Conservation (phyloP, 2,797 vertebrate species). For the Chaunax sp. region DNA sequence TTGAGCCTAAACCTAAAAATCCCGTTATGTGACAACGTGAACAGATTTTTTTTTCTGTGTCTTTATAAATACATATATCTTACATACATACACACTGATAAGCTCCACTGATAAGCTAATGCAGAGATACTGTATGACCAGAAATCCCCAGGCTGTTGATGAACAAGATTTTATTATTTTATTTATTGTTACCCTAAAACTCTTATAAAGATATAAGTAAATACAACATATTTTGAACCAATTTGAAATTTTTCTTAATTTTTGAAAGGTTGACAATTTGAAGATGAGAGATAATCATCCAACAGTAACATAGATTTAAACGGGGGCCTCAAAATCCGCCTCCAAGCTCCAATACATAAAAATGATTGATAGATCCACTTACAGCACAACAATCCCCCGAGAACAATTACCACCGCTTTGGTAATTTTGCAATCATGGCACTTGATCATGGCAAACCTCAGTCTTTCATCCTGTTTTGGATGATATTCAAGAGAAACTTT, state of each 20-base stretch:
- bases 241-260: conserved; percentile 28
- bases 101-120: no score
- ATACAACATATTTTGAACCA: conserved; percentile 8
- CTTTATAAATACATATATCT: no score
- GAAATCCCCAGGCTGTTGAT: no score
- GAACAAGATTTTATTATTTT: no score
- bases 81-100: not conserved
- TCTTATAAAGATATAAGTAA: not conserved
- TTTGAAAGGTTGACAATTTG: conserved; percentile 34
- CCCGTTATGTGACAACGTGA: not conserved
- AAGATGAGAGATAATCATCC: conserved; percentile 45
- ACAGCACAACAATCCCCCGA: conserved; percentile 71
- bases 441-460: conserved; percentile 56
- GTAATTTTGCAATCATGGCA: conserved; percentile 67
- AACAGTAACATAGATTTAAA: conserved; percentile 37
- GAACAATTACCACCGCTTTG: conserved; percentile 68
- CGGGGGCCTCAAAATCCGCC: conserved; percentile 35
- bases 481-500: conserved; percentile 66
- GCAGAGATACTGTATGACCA: no score
- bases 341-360: conserved; percentile 60
- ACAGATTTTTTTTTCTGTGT: no score
- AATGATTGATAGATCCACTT: conserved; percentile 75
- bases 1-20: not conserved
- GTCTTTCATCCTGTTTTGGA: conserved; percentile 54
- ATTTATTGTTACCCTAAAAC: conserved; percentile 2